Base-by-base conservation (phyloP, 2,888 invertebrate genomes). In the Rhopalosiphum nymphaeae region DNA sequence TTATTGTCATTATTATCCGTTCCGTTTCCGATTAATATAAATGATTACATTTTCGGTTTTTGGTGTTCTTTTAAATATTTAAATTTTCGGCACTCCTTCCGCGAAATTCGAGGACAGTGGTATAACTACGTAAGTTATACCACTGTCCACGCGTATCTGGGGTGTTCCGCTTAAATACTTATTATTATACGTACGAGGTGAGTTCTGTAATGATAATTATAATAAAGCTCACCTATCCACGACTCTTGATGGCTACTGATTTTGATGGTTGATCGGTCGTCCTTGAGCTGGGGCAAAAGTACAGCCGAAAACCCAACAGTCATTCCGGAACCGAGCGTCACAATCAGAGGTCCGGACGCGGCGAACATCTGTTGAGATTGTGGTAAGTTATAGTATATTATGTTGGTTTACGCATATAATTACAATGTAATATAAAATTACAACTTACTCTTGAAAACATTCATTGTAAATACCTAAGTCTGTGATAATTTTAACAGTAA, bases 241-340 rank as follows among this genome's bases (percentile, higher is more conserved):
- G 97, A 97, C 42, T 96, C 96, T 56, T 97, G 96, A 92, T 96
- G 96, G 36, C 96, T 96, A 78, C 96, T 96, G 13, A 96, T 96
- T 0, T 96, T 96, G 87, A 97, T 96, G 3, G 96, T 95, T 89
- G 96, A 96, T 67, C 95, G 95, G 0, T 96, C 96, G 1, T 95
- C 95, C 91, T 96, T 95, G 29, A 97, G 96, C 95, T 97, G 97
- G 0, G 97, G 97, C 89, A 97, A 95, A 61, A 97, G 95, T 49
- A 97, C 96, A 1, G 97, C 97, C 3, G 97, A 97, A 95, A 97
- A 97, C 0, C 97, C 97, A 0, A 97, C 96, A 0, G 97, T 97
- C 95, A 97, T 96, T 1, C 97, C 97, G 0, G 96, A 96, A 1
- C 96, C 96, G 95, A 97, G 96, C 2, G 97, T 96, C 78, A 97